Conservation (phyloP, 2,797 vertebrate genomes). For the Schizopygopsis malacanthus region DNA sequence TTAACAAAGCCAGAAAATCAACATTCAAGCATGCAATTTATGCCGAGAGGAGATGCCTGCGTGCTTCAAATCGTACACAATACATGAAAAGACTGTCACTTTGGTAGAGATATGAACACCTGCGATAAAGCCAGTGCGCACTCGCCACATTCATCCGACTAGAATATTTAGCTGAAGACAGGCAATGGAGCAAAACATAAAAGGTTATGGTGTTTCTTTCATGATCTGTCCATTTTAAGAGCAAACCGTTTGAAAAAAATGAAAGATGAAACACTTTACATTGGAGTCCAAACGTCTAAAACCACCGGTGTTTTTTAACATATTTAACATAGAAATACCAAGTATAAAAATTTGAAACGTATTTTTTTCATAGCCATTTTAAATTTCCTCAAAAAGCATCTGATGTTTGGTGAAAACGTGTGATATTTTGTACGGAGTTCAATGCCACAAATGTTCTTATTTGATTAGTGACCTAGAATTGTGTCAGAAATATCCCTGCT, state of each 20-base stretch:
- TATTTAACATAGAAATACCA: background rate
- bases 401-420: background rate
- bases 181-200: background rate
- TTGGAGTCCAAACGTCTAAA: background rate
- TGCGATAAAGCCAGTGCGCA: background rate
- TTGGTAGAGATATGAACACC: background rate
- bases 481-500: constrained; percentile 15
- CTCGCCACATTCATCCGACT: background rate
- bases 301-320: background rate
- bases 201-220: background rate
- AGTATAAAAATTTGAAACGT: background rate
- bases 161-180: background rate
- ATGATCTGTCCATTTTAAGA: background rate
- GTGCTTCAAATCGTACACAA: constrained; percentile 14
- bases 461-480: constrained; percentile 16
- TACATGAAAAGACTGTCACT: constrained; percentile 33
- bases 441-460: background rate
- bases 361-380: too few species aligned
- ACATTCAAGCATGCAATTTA: constrained; percentile 26
- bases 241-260: background rate
- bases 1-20: constrained; percentile 24
- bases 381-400: background rate
- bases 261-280: background rate
- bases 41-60: background rate
- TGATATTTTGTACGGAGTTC: background rate